Base-by-base conservation (phyloP, 2,888 invertebrate genomes). In the Polietes domitor region DNA sequence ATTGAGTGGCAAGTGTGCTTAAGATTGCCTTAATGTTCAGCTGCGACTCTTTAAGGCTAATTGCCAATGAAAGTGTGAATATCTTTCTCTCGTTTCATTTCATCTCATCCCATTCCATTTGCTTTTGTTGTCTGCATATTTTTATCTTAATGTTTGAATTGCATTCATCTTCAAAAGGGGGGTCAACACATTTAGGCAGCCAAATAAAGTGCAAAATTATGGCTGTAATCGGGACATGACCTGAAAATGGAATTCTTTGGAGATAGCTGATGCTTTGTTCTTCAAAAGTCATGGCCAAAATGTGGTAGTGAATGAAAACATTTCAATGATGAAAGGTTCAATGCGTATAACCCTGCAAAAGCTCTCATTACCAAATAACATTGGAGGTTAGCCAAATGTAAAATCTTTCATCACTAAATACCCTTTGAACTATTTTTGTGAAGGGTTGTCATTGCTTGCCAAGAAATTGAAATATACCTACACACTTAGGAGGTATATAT, bases 1-100 rank as follows among this genome's bases (percentile, higher is more conserved):
- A 84, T 86, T 86, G 84, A 87, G 83, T 83, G 85, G 85, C 76
- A 82, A 81, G 72, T 73, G 80, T 77, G 17, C 37, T 7, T 37
- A 37, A 7, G 37, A 10, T 32, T 37, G 37, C 6, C 37, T 68
- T 24, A 43, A 43, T 68, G 43, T 68, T 65, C 24, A 6, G 41
- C 21, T 21, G 26, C 10, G n/a, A 21, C 47, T 26, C 43, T 47
- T 83, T 85, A 83, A 87, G 86, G 85, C 87, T 89, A 88, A 89
- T 89, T 88, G 87, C 87, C 85, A 87, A 85, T 87, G 87, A 86
- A 88, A 87, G 89, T 88, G 89, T 86, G 82, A 88, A 87, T 85
- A 43, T 81, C 78, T 77, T 79, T 77, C 21, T 21, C 19, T 43
- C 21, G 15, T 41, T 37, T 17, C 19, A 10, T 37, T 17, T 65